These are phyloP conservation scores for Scomber colias DNA, from an alignment of 2,113 vertebrate genomes.

Conservation along the genomic window DNA sequence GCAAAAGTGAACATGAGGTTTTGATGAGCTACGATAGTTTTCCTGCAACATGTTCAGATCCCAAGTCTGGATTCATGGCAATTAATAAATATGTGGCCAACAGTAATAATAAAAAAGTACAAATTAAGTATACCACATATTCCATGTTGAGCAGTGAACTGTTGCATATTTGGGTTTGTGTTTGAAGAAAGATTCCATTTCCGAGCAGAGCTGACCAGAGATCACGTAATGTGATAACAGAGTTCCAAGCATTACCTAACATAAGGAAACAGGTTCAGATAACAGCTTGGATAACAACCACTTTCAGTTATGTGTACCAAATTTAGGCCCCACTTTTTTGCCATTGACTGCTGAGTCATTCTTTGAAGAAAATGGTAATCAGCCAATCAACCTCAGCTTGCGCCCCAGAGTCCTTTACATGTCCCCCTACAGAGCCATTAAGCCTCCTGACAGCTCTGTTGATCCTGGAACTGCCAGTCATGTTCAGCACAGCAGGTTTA, in stretches of 20 bases:
- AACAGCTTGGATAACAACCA: constrained; percentile 10
- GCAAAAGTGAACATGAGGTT: too few species aligned
- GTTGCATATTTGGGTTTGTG: not conserved
- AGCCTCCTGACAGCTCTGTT: not conserved
- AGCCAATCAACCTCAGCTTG: constrained; percentile 27
- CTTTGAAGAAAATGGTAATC: constrained; percentile 35
- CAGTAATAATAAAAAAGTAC: not conserved
- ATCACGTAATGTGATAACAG: not conserved
- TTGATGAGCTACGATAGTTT: not conserved
- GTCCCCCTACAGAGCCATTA: not conserved
- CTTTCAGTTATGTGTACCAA: constrained; percentile 1
- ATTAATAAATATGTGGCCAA: not conserved
- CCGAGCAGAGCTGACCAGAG: not conserved
- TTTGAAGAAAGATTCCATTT: not conserved
- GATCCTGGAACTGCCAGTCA: constrained; percentile 37
- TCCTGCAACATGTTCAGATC: not conserved
- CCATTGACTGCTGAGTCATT: constrained; percentile 56
- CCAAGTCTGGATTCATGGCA: not conserved
- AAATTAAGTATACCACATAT: not conserved
- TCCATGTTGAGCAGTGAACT: not conserved
- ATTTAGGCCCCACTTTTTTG: not conserved
- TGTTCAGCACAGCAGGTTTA: constrained; percentile 44
- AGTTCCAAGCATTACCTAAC: not conserved
- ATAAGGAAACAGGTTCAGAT: not conserved
- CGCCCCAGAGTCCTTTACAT: constrained; percentile 5